Conservation (phyloP, 1,140 invertebrate species). For the Drosophila asahinai region DNA sequence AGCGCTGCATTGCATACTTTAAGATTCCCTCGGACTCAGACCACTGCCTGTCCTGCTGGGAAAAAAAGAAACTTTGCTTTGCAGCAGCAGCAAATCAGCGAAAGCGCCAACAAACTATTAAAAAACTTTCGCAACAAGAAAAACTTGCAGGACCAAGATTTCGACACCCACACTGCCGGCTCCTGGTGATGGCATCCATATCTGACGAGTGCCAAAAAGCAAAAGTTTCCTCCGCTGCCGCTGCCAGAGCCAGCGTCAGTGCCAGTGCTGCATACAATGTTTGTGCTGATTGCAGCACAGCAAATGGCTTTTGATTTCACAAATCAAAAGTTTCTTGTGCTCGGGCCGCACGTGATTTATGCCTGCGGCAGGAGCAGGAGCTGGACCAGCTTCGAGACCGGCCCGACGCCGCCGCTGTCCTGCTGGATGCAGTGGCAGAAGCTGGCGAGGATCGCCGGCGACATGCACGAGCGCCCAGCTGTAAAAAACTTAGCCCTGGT, state of each 20-base stretch:
- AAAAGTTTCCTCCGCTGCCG: slow-evolving; percentile 57
- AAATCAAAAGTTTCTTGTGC: slow-evolving; percentile 85
- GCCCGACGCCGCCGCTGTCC: slow-evolving; percentile 2
- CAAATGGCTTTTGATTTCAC: slow-evolving; percentile 85
- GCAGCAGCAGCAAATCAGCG: slow-evolving; percentile 75
- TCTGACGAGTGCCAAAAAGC: slow-evolving; percentile 82
- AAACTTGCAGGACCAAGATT: slow-evolving; percentile 74
- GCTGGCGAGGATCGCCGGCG: slow-evolving; percentile 48
- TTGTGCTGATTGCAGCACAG: slow-evolving; percentile 85
- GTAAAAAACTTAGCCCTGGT: slow-evolving; percentile 49
- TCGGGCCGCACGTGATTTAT: slow-evolving; percentile 81
- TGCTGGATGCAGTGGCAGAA: slow-evolving; percentile 11
- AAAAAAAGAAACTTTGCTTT: slow-evolving; percentile 65
- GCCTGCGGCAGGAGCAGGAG: slow-evolving; percentile 63
- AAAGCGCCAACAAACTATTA: slow-evolving; percentile 83
- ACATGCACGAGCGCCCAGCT: slow-evolving; percentile 61
- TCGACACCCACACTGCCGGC: slow-evolving; percentile 17
- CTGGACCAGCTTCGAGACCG: slow-evolving; percentile 35
- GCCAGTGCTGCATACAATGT: slow-evolving; percentile 76
- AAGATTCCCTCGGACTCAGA: slow-evolving; percentile 36
- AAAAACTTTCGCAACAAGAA: slow-evolving; percentile 79
- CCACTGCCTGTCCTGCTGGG: not conserved
- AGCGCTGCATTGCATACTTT: slow-evolving; percentile 58
- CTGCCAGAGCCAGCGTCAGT: too few species aligned
- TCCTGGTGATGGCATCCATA: slow-evolving; percentile 72